Conservation (phyloP, 2,888 invertebrate species). For the Macrosiphum euphorbiae region DNA sequence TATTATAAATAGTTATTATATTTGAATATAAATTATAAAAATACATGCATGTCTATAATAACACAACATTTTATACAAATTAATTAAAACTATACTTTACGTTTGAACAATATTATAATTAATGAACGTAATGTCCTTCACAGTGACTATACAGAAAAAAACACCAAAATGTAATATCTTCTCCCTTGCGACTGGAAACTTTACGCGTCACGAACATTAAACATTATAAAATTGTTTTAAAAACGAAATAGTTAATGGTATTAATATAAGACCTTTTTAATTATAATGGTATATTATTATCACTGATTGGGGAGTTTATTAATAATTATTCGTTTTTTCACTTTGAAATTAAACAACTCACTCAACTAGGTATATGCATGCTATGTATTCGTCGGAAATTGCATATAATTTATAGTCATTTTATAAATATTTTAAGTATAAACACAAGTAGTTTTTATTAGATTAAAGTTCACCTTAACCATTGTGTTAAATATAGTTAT, state of each 20-base stretch:
- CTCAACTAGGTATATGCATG: not conserved
- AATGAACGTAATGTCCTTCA: slow-evolving; percentile 20
- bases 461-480: not conserved
- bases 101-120: slow-evolving; percentile 26
- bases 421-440: not conserved
- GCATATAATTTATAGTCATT: not conserved
- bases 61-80: not conserved
- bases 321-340: not conserved
- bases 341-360: not conserved
- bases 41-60: not conserved
- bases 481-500: not conserved
- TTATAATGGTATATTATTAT: slow-evolving; percentile 13
- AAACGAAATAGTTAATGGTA: slow-evolving; percentile 50
- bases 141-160: not conserved
- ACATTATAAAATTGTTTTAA: slow-evolving; percentile 48
- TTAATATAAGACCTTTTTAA: slow-evolving; percentile 29
- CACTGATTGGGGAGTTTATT: slow-evolving; percentile 14
- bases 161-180: slow-evolving; percentile 29
- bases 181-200: slow-evolving; percentile 48
- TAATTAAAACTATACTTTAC: slow-evolving; percentile 41
- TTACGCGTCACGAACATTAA: slow-evolving; percentile 47
- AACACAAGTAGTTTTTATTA: not conserved
- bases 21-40: not conserved
- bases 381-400: not conserved
- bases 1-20: not conserved